Conservation (phyloP, 2,888 invertebrate genomes). For the Thalpophila matura region DNA sequence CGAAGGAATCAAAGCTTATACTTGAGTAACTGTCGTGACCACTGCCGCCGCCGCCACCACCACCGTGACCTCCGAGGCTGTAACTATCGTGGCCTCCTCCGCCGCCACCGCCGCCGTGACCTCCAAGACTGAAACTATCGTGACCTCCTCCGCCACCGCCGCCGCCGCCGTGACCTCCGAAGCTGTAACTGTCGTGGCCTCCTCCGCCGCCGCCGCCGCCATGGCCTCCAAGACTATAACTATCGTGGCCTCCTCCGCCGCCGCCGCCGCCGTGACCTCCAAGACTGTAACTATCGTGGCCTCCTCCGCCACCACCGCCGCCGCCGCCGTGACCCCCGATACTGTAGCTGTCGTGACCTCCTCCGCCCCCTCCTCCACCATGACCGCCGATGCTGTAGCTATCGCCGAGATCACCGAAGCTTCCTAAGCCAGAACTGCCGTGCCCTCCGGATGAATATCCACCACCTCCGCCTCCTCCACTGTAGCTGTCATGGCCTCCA, state of each 20-base stretch:
- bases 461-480: slow-evolving; percentile 63
- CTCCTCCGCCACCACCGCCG: slow-evolving; percentile 51
- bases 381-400: slow-evolving; percentile 64
- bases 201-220: slow-evolving; percentile 59
- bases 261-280: slow-evolving; percentile 54
- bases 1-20: too few species aligned
- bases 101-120: slow-evolving; percentile 55
- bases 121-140: slow-evolving; percentile 31
- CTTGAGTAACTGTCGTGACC: slow-evolving; percentile 51
- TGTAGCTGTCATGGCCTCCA: slow-evolving; percentile 64
- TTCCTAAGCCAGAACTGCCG: slow-evolving; percentile 58
- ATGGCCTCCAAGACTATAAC: slow-evolving; percentile 64
- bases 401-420: slow-evolving; percentile 62
- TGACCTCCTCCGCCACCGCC: slow-evolving; percentile 56
- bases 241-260: slow-evolving; percentile 61
- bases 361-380: slow-evolving; percentile 63
- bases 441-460: slow-evolving; percentile 61
- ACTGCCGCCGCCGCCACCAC: slow-evolving; percentile 53
- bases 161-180: slow-evolving; percentile 57
- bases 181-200: slow-evolving; percentile 48
- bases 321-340: slow-evolving; percentile 50
- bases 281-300: slow-evolving; percentile 55
- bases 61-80: slow-evolving; percentile 59
- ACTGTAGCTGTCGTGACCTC: slow-evolving; percentile 63
- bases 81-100: slow-evolving; percentile 50